These are phyloP conservation scores for Pteropus rufus DNA, from an alignment of 2,797 vertebrate genomes.

Conservation along the genomic window DNA sequence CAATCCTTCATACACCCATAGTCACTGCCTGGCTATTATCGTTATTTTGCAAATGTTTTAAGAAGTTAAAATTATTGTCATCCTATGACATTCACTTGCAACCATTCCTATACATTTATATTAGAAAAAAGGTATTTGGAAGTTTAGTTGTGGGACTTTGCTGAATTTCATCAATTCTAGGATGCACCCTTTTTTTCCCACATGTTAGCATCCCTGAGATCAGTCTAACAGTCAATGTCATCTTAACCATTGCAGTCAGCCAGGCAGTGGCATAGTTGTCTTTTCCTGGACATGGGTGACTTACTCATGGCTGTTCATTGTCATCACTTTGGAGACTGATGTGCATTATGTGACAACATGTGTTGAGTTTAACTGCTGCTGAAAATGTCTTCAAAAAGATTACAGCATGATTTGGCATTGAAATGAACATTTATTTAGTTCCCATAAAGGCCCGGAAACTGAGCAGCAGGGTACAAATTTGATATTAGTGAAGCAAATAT, in stretches of 20 bases:
- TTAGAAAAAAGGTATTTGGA: neutral
- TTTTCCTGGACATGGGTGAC: neutral
- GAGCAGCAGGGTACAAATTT: conserved; percentile 31
- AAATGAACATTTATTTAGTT: conserved; percentile 43
- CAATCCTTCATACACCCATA: neutral
- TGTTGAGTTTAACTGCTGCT: conserved; percentile 27
- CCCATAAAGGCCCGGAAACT: conserved; percentile 3
- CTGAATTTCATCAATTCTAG: neutral
- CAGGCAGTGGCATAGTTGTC: neutral
- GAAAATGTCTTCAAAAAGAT: conserved; percentile 34
- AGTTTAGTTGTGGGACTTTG: neutral
- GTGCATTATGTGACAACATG: neutral
- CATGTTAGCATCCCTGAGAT: neutral
- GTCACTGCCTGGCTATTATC: neutral
- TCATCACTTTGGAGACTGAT: neutral
- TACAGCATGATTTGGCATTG: conserved; percentile 6
- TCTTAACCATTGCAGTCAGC: neutral
- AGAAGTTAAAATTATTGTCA: neutral
- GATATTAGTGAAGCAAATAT: conserved; percentile 51
- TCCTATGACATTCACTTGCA: neutral
- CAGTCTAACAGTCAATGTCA: no score
- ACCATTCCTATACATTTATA: neutral
- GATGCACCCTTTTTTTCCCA: neutral
- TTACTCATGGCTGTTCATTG: neutral
- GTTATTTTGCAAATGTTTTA: neutral